phyloP scores from a whole-genome alignment of 2,113 vertebrate genomes.

The Crotophaga sulcirostris region DNA sequence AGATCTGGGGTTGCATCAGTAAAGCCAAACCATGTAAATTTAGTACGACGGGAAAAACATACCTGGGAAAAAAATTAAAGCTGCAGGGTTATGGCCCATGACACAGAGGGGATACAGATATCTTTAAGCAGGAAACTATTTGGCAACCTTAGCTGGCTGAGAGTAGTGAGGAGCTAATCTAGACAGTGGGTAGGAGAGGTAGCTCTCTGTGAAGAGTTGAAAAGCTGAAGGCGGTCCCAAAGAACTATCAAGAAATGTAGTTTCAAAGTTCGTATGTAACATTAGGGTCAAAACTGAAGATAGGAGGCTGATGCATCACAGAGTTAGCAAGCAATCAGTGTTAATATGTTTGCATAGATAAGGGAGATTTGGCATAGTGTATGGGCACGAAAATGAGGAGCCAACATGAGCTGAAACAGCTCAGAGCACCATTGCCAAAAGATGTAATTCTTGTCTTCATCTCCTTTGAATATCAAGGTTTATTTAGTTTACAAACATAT shows the following conservation, averaged over 20 bases:
- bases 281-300: constrained; percentile 34
- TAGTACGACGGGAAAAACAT: neutral
- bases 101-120: neutral
- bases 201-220: neutral
- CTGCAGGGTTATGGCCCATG: neutral
- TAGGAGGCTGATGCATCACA: constrained; percentile 47
- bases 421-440: constrained; percentile 62
- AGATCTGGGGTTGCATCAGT: neutral
- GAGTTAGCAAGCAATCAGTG: constrained; percentile 10
- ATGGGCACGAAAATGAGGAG: constrained; percentile 46
- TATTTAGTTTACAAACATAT: constrained; percentile 71
- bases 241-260: neutral
- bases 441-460: constrained; percentile 71
- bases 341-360: constrained; percentile 64
- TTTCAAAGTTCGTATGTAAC: constrained; percentile 24
- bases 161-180: constrained; percentile 23
- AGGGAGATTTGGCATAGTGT: constrained; percentile 55
- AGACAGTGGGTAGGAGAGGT: constrained; percentile 34
- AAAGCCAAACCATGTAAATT: neutral
- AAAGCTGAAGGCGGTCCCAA: constrained; percentile 3
- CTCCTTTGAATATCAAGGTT: constrained; percentile 71
- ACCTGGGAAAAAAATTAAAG: neutral
- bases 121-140: constrained; percentile 13
- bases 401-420: constrained; percentile 63
- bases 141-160: constrained; percentile 32